phyloP scores from a whole-genome alignment of 92 coral and sea anemone species.

The Porites lobata region DNA sequence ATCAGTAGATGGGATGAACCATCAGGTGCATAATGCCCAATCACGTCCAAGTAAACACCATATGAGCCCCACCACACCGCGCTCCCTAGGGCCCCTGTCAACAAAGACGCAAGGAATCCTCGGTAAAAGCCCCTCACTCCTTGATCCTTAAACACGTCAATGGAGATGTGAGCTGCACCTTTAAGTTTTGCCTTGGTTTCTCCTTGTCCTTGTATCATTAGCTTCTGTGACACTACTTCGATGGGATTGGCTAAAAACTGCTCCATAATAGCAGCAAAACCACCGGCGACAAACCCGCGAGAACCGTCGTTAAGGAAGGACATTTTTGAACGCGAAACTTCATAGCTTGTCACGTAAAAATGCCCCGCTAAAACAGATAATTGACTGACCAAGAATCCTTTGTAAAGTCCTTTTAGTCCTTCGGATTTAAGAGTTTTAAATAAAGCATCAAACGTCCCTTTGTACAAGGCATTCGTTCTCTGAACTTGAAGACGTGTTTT shows the following conservation, averaged over 20 bases:
- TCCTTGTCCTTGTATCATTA: conserved; percentile 78
- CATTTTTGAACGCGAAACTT: conserved; percentile 81
- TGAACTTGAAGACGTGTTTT: conserved; percentile 96
- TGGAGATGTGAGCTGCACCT: conserved; percentile 75
- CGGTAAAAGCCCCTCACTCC: conserved; percentile 86
- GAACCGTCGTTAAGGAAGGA: conserved; percentile 76
- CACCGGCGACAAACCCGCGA: conserved; percentile 96
- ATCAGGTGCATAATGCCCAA: conserved; percentile 78
- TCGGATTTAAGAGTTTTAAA: conserved; percentile 78
- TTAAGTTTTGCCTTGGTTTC: conserved; percentile 59
- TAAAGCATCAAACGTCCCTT: conserved; percentile 88
- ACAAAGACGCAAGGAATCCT: conserved; percentile 87
- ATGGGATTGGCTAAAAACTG: conserved; percentile 77
- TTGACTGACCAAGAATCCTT: conserved; percentile 84
- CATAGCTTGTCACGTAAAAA: conserved; percentile 86
- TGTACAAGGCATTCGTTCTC: conserved; percentile 75
- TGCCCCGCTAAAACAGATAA: conserved; percentile 86
- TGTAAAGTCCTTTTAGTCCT: conserved; percentile 88
- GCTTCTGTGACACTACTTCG: conserved; percentile 66
- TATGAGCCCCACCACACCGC: conserved; percentile 98
- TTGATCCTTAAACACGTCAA: conserved; percentile 76
- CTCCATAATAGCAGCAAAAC: conserved; percentile 83
- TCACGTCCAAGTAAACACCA: conserved; percentile 69
- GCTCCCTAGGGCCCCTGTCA: conserved; percentile 84
- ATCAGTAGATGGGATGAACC: conserved; percentile 78